These are phyloP conservation scores for Drosophila carrolli DNA, from an alignment of 1,140 invertebrate genomes.

Conservation along the genomic window DNA sequence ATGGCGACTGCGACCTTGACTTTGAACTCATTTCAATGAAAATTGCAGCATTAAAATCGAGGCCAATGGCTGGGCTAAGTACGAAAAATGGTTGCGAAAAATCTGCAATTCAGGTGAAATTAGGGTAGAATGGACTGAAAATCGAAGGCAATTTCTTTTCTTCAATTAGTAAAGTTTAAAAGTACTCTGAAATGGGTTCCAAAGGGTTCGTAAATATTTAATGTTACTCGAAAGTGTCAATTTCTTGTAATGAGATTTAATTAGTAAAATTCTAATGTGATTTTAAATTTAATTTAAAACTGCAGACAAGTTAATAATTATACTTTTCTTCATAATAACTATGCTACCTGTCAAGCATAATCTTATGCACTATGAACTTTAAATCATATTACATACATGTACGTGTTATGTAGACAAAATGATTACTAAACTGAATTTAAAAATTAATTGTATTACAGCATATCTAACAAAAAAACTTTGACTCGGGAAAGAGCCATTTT, in stretches of 20 bases:
- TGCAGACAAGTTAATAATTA: too few species aligned
- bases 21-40: slow-evolving; percentile 74
- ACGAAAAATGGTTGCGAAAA: not conserved
- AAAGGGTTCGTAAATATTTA: too few species aligned
- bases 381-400: too few species aligned
- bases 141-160: not conserved
- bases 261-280: too few species aligned
- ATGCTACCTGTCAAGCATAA: too few species aligned
- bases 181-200: too few species aligned
- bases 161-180: not conserved
- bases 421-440: not conserved
- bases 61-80: slow-evolving; percentile 56
- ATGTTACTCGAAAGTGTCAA: too few species aligned
- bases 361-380: too few species aligned
- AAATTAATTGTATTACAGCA: not conserved
- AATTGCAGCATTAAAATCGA: slow-evolving; percentile 62
- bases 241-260: too few species aligned
- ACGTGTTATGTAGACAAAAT: not conserved
- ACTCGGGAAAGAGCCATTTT: not conserved
- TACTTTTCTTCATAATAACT: too few species aligned
- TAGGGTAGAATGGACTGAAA: not conserved
- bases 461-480: not conserved
- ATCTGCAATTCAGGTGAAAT: slow-evolving; percentile 12
- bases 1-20: slow-evolving; percentile 61
- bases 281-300: too few species aligned